Evolutionary conservation across 2,888 invertebrate genomes (phyloP).

Genomic region (Nomada fucata): DNA sequence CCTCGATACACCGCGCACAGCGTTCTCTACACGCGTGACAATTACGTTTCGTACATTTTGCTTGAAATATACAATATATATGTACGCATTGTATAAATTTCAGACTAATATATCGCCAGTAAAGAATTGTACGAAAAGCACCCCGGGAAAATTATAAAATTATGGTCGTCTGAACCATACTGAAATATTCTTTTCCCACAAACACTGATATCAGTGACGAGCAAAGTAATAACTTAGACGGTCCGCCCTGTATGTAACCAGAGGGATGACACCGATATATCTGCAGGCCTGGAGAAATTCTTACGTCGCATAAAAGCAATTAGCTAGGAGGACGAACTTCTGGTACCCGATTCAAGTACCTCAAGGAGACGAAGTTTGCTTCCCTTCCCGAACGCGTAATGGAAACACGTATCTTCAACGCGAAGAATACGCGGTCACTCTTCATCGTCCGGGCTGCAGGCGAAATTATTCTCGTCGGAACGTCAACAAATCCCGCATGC

Average conservation of each 20-base stretch:
- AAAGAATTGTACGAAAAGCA: no score
- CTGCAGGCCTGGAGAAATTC: not conserved
- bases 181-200: no score
- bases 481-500: conserved; percentile 37
- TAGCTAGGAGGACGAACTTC: not conserved
- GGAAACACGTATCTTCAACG: conserved; percentile 1
- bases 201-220: no score
- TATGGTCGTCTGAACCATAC: no score
- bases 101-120: no score
- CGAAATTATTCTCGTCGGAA: conserved; percentile 22
- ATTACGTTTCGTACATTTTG: not conserved
- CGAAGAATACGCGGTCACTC: conserved; percentile 16
- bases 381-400: not conserved
- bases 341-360: not conserved
- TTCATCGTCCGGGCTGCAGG: conserved; percentile 5
- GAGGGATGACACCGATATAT: not conserved
- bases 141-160: no score
- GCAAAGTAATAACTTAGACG: no score
- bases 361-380: not conserved
- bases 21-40: conserved; percentile 23
- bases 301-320: not conserved
- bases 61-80: no score
- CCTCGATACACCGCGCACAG: not conserved
- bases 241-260: no score
- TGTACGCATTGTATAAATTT: no score